Conservation (phyloP, 2,888 invertebrate genomes). For the Sarcophaga rosellei region DNA sequence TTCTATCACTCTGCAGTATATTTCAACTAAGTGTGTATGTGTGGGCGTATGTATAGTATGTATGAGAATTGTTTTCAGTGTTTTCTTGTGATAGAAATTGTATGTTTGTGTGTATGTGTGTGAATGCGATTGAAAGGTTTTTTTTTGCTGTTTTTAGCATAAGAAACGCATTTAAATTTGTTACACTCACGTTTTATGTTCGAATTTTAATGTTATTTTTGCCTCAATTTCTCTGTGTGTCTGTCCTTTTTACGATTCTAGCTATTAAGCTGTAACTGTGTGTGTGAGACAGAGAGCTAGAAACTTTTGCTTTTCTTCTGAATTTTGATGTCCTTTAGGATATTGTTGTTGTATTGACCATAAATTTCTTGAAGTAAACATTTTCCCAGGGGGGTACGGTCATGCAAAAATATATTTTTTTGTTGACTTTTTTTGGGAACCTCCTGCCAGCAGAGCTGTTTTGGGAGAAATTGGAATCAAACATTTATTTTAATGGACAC, state of each 20-base stretch:
- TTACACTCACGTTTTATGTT: slow-evolving; percentile 66
- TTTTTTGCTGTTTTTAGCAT: slow-evolving; percentile 64
- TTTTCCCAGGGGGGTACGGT: too few species aligned
- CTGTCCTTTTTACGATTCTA: background rate
- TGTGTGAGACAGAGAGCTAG: too few species aligned
- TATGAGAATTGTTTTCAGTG: background rate
- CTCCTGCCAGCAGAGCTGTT: too few species aligned
- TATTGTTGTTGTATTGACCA: slow-evolving; percentile 2
- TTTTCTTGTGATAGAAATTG: slow-evolving; percentile 17
- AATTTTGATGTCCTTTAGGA: slow-evolving; percentile 47
- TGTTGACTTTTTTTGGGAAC: too few species aligned
- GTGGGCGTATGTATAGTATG: too few species aligned
- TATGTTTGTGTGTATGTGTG: background rate
- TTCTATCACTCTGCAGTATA: too few species aligned
- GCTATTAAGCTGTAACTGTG: background rate
- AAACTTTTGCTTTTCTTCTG: too few species aligned
- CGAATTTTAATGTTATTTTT: slow-evolving; percentile 43
- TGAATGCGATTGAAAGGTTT: slow-evolving; percentile 52
- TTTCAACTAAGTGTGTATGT: background rate
- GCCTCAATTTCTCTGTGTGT: background rate
- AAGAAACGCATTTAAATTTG: slow-evolving; percentile 68
- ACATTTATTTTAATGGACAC: too few species aligned
- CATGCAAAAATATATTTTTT: too few species aligned
- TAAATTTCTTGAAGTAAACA: too few species aligned
- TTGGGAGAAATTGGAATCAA: too few species aligned